phyloP scores from a whole-genome alignment of 2,888 invertebrate species.

The Himalopsyche japonica region DNA sequence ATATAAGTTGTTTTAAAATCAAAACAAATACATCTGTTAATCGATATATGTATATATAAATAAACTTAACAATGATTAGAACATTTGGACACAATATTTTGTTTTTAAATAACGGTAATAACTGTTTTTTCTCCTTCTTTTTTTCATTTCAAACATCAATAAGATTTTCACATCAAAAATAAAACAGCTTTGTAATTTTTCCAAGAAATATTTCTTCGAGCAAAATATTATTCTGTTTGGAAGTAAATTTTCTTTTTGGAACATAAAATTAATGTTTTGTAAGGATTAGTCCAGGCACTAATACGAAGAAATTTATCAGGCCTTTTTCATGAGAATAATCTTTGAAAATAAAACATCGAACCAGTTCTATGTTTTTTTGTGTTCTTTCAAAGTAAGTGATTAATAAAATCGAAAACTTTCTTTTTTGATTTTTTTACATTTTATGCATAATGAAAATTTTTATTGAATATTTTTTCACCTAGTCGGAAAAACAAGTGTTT shows the following conservation, averaged over 20 bases:
- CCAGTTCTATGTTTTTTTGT: not conserved
- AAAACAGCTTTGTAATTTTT: not conserved
- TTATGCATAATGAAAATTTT: not conserved
- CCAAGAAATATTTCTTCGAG: not conserved
- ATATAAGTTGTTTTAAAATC: too few species aligned
- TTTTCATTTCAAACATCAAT: too few species aligned
- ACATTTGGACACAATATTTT: too few species aligned
- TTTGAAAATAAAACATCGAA: not conserved
- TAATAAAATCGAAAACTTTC: not conserved
- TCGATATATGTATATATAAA: too few species aligned
- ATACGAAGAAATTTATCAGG: not conserved
- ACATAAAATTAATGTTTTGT: not conserved
- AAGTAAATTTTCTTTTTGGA: not conserved
- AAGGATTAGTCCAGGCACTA: not conserved
- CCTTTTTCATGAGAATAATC: not conserved
- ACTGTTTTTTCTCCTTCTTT: too few species aligned
- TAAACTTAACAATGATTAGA: too few species aligned
- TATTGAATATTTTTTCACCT: too few species aligned
- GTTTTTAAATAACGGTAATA: too few species aligned
- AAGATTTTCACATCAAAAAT: not conserved
- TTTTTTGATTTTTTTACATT: not conserved
- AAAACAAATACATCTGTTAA: too few species aligned
- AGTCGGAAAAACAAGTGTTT: too few species aligned
- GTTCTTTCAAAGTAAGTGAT: not conserved
- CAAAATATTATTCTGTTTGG: not conserved